Conservation (phyloP, 2,797 vertebrate species). For the Balearica regulorum region DNA sequence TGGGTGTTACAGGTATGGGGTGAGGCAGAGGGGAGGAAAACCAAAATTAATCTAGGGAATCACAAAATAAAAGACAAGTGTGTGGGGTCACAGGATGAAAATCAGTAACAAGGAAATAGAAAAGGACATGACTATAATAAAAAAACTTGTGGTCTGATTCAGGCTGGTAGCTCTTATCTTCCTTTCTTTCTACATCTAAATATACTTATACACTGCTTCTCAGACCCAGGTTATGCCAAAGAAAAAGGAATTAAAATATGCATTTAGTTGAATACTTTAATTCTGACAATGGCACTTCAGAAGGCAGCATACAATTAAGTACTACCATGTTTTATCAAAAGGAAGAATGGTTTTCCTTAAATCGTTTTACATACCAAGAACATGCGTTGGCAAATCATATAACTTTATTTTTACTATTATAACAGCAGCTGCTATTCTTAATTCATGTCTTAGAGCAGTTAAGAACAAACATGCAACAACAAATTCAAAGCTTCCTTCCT, state of each 20-base stretch:
- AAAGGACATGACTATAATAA: background rate
- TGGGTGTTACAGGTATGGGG: background rate
- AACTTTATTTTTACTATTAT: background rate
- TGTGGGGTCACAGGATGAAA: background rate
- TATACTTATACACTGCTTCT: background rate
- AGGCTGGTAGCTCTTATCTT: background rate
- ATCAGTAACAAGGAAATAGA: background rate
- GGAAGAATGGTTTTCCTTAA: background rate
- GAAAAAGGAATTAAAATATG: background rate
- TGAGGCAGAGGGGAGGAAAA: background rate
- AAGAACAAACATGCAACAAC: background rate
- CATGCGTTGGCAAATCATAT: accelerated
- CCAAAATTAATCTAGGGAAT: background rate
- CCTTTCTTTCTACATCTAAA: background rate
- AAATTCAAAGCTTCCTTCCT: background rate
- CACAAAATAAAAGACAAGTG: background rate
- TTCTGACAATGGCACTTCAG: background rate
- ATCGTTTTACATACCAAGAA: background rate
- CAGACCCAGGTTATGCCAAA: background rate
- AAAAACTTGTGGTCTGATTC: background rate
- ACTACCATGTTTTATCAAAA: background rate
- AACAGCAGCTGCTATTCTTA: background rate
- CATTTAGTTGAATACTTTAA: background rate
- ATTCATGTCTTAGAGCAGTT: background rate
- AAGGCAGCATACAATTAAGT: background rate